Conservation (phyloP, 1,140 invertebrate species). For the Linepithema humile region DNA sequence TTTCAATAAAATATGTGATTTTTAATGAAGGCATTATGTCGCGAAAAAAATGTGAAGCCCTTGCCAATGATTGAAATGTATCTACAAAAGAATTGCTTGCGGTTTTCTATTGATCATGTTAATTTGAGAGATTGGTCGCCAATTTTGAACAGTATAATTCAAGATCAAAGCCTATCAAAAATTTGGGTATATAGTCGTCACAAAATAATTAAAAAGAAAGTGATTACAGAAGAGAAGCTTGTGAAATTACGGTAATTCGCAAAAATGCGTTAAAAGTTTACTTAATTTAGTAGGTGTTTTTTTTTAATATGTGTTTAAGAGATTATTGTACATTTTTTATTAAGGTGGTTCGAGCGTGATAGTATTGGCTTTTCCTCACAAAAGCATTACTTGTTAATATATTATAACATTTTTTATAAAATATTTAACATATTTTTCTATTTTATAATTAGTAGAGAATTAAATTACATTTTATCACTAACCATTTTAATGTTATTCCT, state of each 20-base stretch:
- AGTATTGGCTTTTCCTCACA: too few relatives aligned
- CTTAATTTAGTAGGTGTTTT: not conserved
- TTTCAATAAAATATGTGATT: not conserved
- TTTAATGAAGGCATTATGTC: constrained; percentile 63
- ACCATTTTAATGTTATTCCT: not conserved
- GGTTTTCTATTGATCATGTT: constrained; percentile 65
- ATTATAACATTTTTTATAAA: too few relatives aligned
- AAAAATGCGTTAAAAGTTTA: not conserved
- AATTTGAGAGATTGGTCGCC: constrained; percentile 65
- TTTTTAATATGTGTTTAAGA: not conserved
- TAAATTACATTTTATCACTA: not conserved
- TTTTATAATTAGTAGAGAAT: not conserved
- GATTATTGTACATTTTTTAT: not conserved
- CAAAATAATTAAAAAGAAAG: constrained; percentile 61
- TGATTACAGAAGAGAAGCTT: constrained; percentile 68
- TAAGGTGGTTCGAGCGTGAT: too few relatives aligned
- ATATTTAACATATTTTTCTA: too few relatives aligned
- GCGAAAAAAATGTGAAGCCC: constrained; percentile 50
- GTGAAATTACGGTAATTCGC: constrained; percentile 67
- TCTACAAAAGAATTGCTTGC: constrained; percentile 58
- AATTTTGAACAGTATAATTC: constrained; percentile 60
- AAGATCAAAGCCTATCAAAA: constrained; percentile 62
- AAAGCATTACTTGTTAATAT: too few relatives aligned
- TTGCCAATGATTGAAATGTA: constrained; percentile 47
- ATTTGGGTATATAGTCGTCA: constrained; percentile 62